Conservation (phyloP, 30 jellyfish, hydroid and myxozoan species). For the Morbakka virulenta region DNA sequence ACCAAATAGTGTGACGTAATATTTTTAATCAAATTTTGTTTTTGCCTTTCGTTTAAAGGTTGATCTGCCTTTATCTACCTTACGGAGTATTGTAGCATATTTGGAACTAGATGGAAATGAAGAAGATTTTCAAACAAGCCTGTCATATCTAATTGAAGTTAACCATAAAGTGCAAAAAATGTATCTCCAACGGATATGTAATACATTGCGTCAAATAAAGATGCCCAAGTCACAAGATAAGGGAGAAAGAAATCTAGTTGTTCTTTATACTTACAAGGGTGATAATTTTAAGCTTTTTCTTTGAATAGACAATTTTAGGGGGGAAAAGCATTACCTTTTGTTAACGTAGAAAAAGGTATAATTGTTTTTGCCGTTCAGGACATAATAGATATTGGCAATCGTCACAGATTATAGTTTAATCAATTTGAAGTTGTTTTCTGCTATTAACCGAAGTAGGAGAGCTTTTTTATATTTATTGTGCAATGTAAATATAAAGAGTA, state of each 20-base stretch:
- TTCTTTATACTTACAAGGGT: constrained; percentile 52
- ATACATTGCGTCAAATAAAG: constrained; percentile 39
- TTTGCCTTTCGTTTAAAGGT: constrained; percentile 26
- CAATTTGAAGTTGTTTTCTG: no score
- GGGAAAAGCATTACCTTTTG: no score
- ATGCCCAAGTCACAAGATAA: no score
- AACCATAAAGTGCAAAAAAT: constrained; percentile 23
- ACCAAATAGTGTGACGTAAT: neutral
- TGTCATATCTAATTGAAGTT: constrained; percentile 59
- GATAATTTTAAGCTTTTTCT: constrained; percentile 53
- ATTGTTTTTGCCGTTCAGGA: no score
- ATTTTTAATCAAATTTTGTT: neutral
- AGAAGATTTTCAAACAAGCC: constrained; percentile 84
- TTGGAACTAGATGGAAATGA: constrained; percentile 72
- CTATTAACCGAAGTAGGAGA: no score
- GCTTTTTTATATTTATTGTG: no score
- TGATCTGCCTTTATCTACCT: constrained; percentile 52
- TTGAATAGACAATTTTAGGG: no score
- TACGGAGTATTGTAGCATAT: constrained; percentile 65
- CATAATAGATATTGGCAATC: no score
- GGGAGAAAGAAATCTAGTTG: constrained; percentile 53
- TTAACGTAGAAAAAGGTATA: no score
- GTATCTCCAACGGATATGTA: constrained; percentile 47
- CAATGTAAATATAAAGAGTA: no score
- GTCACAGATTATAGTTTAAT: no score